Evolutionary conservation across 2,113 vertebrate species (phyloP), one percentile per base, ranked within the genome.

Genomic region (Oncorhynchus keta): DNA sequence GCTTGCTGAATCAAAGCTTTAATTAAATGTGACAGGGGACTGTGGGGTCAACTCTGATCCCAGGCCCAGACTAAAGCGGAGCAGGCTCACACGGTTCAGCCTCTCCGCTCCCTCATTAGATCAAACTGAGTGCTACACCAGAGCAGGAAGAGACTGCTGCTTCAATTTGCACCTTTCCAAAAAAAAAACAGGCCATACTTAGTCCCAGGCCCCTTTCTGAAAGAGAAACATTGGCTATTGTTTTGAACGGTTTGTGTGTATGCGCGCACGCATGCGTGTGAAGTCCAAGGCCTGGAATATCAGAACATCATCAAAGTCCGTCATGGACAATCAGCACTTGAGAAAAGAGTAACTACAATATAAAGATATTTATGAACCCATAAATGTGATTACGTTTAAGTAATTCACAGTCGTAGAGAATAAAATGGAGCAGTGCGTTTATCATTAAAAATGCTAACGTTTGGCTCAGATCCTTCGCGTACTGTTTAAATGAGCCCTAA

Each of bases 11-110:
- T 92, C 89, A 88, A 82, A 51, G 73, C 74, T 80, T 88, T 92
- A 91, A 93, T 93, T 89, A 90, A 89, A 87, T 83, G 86, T 86
- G 88, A 90, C 82, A 81, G 61, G 72, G 81, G 75, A 84, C 76
- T 84, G 69, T 59, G 81, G 81, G 91, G 86, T 92, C 87, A 87
- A 79, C 86, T 88, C 77, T 87, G 90, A 92, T 88, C 80, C 75
- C 75, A 18, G 68, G 85, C 85, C 79, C 89, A 88, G 82, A 78
- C 81, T 79, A 45, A 45, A 45, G 39, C 9, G 85, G 77, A 80
- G 24, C 76, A 62, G 59, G n/a, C 59, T 62, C 59, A 62, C 20
- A 62, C 20, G 1, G n/a, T 24, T 62, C n/a, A 9, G 59, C 3
- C n/a, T 32, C 66, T 26, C 64, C 68, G 48, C 74, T 75, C 59